Conservation (phyloP, 2,888 invertebrate species). For the Capitulum mitella region DNA sequence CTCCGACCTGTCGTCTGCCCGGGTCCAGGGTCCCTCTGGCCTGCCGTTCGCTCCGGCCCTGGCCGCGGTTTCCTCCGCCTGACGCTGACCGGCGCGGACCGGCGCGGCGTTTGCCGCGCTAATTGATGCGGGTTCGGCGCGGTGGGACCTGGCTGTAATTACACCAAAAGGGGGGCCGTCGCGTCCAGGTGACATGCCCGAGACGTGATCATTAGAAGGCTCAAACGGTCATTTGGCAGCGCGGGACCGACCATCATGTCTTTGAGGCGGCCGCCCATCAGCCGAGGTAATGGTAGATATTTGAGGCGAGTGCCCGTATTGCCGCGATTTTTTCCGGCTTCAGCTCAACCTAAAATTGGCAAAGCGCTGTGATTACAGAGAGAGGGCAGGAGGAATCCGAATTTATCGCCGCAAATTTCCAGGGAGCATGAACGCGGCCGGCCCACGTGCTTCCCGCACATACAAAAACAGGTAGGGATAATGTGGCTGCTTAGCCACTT, state of each 20-base stretch:
- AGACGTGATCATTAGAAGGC: conserved; percentile 8
- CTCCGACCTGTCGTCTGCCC: no score
- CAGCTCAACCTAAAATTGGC: background rate
- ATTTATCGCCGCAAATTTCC: conserved; percentile 9
- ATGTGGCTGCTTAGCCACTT: background rate
- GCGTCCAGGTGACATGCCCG: conserved; percentile 3
- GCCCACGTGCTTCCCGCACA: background rate
- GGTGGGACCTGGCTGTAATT: background rate
- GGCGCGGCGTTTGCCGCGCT: background rate
- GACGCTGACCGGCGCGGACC: background rate
- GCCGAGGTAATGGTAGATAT: background rate
- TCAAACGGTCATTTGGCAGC: background rate
- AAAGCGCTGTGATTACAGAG: conserved; percentile 18
- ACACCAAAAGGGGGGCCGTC: background rate
- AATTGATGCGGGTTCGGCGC: background rate
- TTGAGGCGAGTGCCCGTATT: background rate
- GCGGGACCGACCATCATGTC: conserved; percentile 9
- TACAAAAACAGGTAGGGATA: background rate
- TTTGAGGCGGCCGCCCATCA: background rate
- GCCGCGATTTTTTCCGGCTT: background rate
- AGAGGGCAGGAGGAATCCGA: background rate
- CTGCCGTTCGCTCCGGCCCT: background rate
- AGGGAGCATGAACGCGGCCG: background rate
- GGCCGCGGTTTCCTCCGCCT: background rate
- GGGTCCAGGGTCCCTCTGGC: background rate